Base-by-base conservation (phyloP, 2,888 invertebrate genomes). In the Crioceris asparagi region DNA sequence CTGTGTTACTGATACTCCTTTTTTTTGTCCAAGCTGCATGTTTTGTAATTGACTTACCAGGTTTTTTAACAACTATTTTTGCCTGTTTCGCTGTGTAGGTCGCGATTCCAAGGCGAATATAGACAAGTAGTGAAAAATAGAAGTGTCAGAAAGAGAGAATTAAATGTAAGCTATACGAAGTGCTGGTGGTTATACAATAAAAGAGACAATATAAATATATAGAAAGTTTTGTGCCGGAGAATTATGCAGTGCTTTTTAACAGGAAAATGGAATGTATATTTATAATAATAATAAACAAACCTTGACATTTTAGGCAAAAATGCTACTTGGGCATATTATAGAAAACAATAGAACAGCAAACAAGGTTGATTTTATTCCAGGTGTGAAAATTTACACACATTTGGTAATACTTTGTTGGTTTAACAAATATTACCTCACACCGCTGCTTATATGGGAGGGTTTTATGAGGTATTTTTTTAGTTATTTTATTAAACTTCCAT, bases 91-190 rank as follows among this genome's bases (percentile, higher is more conserved):
- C 66, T 66, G 65, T 64, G 62, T 62, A 60, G 61, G 59, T 61
- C 61, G 64, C 64, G 62, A 61, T 63, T 64, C 65, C 51, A 64
- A 65, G 65, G 61, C 61, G 64, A 64, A 63, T 64, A 64, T 64
- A 64, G 64, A 63, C 61, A 64, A 64, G 64, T 64, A 64, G 64
- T 65, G 65, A 66, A 66, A 66, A 66, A 65, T 64, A 65, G 65
- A 65, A 64, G 66, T 66, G 66, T 66, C 65, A 65, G 65, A 65
- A 66, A 64, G 64, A 61, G 61, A 60, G 64, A 64, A 62, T 27
- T 64, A 57, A 64, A 64, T 59, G 59, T 58, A 64, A 63, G 61
- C 62, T 43, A 61, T 60, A 61, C 57, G 60, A 50, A 54, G 54
- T 60, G 36, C 25, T 36, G 35, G 39, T 39, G n/a, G 15, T 27